phyloP scores from a whole-genome alignment of 2,797 vertebrate species.

The Microhierax caerulescens region DNA sequence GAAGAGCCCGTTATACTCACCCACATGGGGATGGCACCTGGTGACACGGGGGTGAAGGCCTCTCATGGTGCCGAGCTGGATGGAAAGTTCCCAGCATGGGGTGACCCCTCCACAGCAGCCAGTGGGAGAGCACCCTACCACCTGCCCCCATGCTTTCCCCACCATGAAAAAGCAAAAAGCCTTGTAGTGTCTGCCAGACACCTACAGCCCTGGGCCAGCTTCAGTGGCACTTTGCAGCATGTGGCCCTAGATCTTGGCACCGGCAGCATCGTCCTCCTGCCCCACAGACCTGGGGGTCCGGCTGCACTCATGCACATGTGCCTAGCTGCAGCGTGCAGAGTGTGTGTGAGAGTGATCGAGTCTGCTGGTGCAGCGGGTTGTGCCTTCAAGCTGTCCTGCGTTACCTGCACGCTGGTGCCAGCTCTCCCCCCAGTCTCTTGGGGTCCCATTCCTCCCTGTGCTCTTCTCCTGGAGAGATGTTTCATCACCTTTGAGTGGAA shows the following conservation, averaged over 20 bases:
- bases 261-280: not conserved
- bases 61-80: not conserved
- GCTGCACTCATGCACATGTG: accelerated
- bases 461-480: not conserved
- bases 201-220: not conserved
- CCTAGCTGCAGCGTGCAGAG: not conserved
- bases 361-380: not conserved
- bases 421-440: not conserved
- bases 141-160: not conserved
- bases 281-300: not conserved
- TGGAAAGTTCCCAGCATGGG: not conserved
- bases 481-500: not conserved
- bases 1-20: not conserved
- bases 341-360: accelerated
- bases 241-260: no score
- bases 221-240: not conserved
- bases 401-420: accelerated
- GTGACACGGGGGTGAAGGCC: accelerated
- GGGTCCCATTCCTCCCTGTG: not conserved
- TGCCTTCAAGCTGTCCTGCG: accelerated
- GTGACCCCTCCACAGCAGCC: not conserved
- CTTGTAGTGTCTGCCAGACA: not conserved
- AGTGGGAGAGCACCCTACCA: not conserved
- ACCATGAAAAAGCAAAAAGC: not conserved
- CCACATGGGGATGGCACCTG: accelerated